Evolutionary conservation across 2,888 invertebrate genomes (phyloP).

Genomic region (Dioctria rufipes): DNA sequence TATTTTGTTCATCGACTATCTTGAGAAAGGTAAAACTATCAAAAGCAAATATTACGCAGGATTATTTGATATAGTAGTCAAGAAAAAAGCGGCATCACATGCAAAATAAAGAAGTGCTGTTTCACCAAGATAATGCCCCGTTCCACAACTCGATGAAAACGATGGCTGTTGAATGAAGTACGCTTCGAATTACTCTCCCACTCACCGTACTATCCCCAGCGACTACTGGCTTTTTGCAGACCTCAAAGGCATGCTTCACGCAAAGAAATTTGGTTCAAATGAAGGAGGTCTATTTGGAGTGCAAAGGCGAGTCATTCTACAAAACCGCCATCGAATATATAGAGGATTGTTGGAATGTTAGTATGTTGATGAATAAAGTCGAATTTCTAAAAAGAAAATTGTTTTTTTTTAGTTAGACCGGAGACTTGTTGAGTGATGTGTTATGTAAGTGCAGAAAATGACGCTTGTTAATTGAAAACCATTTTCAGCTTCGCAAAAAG

Average conservation of each 20-base stretch:
- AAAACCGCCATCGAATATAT: slow-evolving; percentile 21
- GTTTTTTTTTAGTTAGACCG: slow-evolving; percentile 21
- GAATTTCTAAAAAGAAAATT: slow-evolving; percentile 33
- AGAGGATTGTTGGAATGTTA: slow-evolving; percentile 18
- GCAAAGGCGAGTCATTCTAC: slow-evolving; percentile 37
- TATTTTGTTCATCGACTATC: slow-evolving; percentile 25
- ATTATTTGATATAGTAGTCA: slow-evolving; percentile 30
- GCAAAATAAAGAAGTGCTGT: slow-evolving; percentile 28
- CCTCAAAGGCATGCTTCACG: slow-evolving; percentile 26
- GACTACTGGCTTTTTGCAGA: slow-evolving; percentile 42
- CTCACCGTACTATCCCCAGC: slow-evolving; percentile 11
- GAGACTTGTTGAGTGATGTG: background rate
- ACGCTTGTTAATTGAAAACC: no score
- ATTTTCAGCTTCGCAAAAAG: no score
- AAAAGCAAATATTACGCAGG: slow-evolving; percentile 4
- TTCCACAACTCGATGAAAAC: slow-evolving; percentile 21
- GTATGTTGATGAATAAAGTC: slow-evolving; percentile 48
- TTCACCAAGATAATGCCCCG: slow-evolving; percentile 50
- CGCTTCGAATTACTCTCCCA: slow-evolving; percentile 29
- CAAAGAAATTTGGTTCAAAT: slow-evolving; percentile 4
- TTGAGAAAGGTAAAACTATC: slow-evolving; percentile 15
- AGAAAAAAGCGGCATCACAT: slow-evolving; percentile 30
- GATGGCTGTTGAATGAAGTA: slow-evolving; percentile 23
- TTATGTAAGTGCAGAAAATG: no score
- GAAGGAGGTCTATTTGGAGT: slow-evolving; percentile 25